Conservation (phyloP, 2,888 invertebrate genomes). For the Dryomyza anilis region DNA sequence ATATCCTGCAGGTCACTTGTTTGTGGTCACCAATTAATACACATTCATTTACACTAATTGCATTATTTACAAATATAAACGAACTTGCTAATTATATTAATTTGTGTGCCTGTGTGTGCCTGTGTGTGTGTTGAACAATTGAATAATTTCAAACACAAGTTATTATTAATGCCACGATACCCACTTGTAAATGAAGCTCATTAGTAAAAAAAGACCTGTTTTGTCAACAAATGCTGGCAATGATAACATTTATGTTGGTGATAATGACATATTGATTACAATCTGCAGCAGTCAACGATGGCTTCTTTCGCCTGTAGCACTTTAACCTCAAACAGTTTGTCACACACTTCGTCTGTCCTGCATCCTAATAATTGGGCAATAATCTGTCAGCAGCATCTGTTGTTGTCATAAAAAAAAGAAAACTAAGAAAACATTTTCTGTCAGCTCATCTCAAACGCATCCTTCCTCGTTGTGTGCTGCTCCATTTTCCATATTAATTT, state of each 20-base stretch:
- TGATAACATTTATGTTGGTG: not conserved
- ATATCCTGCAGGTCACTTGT: conserved; percentile 24
- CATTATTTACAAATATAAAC: conserved; percentile 31
- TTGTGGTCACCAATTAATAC: conserved; percentile 33
- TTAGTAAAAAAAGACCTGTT: no score
- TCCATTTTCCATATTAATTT: conserved; percentile 43
- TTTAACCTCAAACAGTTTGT: not conserved
- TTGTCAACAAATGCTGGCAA: not conserved
- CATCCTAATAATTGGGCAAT: conserved; percentile 60
- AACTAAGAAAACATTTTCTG: not conserved
- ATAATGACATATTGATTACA: not conserved
- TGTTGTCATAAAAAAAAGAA: conserved; percentile 56
- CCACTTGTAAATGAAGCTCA: no score
- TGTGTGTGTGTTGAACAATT: no score
- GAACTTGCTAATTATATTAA: no score
- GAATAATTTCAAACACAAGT: no score
- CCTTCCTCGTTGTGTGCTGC: no score
- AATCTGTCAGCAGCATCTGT: conserved; percentile 61
- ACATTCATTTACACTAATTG: conserved; percentile 34
- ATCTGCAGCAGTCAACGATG: not conserved
- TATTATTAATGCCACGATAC: no score
- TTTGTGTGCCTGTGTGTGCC: no score
- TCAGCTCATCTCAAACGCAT: no score
- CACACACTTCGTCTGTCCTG: not conserved
- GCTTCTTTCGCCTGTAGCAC: conserved; percentile 29